A percentile compares a stretch with the other conserved stretches of the same genome.
phyloP scores from a whole-genome alignment of 2,888 invertebrate species.

The Epinotia demarniana region DNA sequence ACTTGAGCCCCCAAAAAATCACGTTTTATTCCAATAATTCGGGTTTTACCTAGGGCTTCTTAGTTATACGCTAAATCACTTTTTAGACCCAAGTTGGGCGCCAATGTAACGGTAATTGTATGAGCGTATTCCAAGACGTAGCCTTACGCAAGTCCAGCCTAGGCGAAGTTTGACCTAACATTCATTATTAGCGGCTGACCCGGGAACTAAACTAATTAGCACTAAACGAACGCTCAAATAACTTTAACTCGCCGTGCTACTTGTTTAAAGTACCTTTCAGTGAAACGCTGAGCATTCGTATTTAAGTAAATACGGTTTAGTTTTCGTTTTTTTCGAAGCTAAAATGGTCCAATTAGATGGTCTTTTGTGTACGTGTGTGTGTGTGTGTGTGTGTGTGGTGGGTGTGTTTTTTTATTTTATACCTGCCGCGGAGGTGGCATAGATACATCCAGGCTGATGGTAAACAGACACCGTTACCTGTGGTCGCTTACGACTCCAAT shows the following conservation, averaged over 20 bases:
- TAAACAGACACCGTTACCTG: too few species aligned
- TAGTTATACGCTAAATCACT: not conserved
- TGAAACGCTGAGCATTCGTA: slow-evolving; percentile 8
- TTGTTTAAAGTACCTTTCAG: slow-evolving; percentile 23
- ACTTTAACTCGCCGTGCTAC: slow-evolving; percentile 39
- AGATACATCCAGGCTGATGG: too few species aligned
- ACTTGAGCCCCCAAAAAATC: too few species aligned
- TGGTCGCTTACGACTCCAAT: too few species aligned
- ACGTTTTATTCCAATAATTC: too few species aligned
- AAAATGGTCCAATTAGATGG: too few species aligned
- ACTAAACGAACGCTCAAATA: slow-evolving; percentile 51
- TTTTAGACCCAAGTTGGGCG: slow-evolving; percentile 6
- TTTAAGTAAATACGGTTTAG: not conserved
- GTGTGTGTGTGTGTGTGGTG: too few species aligned
- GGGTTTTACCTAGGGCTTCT: too few species aligned
- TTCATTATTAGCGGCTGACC: slow-evolving; percentile 61
- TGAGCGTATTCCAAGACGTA: slow-evolving; percentile 8
- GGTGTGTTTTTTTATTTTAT: too few species aligned
- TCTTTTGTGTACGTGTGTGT: too few species aligned
- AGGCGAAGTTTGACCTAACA: slow-evolving; percentile 56
- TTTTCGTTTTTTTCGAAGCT: not conserved
- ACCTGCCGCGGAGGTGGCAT: too few species aligned
- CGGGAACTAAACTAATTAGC: slow-evolving; percentile 73
- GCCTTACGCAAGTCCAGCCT: slow-evolving; percentile 45
- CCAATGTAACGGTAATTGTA: not conserved